Evolutionary conservation across 2,113 vertebrate genomes (phyloP), one percentile per base, ranked within the genome.

Genomic region (Gopherus flavomarginatus): DNA sequence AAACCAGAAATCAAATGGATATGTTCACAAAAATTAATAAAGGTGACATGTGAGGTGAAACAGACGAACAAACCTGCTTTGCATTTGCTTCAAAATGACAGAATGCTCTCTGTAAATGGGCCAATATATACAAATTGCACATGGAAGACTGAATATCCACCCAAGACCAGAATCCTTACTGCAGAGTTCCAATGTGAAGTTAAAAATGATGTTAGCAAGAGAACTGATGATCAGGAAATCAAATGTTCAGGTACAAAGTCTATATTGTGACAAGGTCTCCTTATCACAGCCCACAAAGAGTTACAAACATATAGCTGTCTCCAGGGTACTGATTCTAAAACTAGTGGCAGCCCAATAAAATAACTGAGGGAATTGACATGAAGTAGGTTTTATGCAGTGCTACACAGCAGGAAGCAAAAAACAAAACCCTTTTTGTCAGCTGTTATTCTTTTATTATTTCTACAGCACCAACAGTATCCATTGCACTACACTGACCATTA

Each of bases 201-300:
- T 54, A 90, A 80, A 85, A 96, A 96, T 19, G 0, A 87, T 42
- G 14, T 38, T 86, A 96, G 88, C 2, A 3, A 78, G 81, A 94
- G 96, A 89, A 59, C 1, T 12, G 4, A 10, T 10, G 91, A 94
- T 78, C 91, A 90, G 91, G 19, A 24, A 29, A 26, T 97, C 38
- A 94, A 77, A 21, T 97, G 97, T 79, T 0, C 93, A 97, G 97
- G 97, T 97, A 96, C 88, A 50, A 82, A 31, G 27, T 5, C 13
- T 52, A 0, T 10, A 72, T 47, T 5, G 0, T 12, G 6, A 78
- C 14, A 78, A 44, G 31, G 47, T 29, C 11, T 19, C 56, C 65
- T 62, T 81, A 54, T 27, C 19, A 19, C 42, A 81, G 31, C 7
- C n/a, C 72, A 35, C 62, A 82, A 65, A 54, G 42, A 16, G 21